Conservation (phyloP, 1,140 invertebrate genomes). For the Tetranychus urticae region DNA sequence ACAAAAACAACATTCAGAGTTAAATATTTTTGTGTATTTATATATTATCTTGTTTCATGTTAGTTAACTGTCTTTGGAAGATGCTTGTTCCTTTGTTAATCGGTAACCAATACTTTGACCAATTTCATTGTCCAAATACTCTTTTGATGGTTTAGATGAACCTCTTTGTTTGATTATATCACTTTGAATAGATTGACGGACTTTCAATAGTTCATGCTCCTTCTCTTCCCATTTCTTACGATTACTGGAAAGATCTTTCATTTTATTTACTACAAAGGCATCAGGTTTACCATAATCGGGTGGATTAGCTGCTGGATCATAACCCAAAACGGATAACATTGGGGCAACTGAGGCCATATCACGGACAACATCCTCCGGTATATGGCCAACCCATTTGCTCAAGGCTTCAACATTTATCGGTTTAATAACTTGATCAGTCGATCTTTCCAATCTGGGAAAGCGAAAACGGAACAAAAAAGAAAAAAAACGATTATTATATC, state of each 20-base stretch:
- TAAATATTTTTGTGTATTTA: too few relatives aligned
- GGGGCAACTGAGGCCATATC: constrained; percentile 78
- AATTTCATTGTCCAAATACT: neutral
- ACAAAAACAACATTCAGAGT: too few relatives aligned
- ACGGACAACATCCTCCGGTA: constrained; percentile 64
- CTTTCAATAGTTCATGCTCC: constrained; percentile 17
- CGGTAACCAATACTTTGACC: neutral
- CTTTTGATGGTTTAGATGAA: neutral
- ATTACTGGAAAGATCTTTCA: constrained; percentile 27
- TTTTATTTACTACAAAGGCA: constrained; percentile 55
- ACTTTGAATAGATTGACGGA: constrained; percentile 13
- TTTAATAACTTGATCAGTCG: constrained; percentile 95
- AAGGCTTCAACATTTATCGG: constrained; percentile 89
- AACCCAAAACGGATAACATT: constrained; percentile 66
- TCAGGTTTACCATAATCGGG: constrained; percentile 75
- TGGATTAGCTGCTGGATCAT: constrained; percentile 78
- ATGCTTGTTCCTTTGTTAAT: neutral
- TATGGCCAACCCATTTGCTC: constrained; percentile 80
- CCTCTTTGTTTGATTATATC: constrained; percentile 1
- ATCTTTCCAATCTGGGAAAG: constrained; percentile 61
- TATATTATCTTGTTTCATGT: neutral
- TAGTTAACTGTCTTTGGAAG: neutral
- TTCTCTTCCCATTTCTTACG: constrained; percentile 22
- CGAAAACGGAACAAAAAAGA: constrained; percentile 8
- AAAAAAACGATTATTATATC: neutral